Evolutionary conservation across 2,113 vertebrate species (phyloP).

Genomic region (Ramphastos sulfuratus): DNA sequence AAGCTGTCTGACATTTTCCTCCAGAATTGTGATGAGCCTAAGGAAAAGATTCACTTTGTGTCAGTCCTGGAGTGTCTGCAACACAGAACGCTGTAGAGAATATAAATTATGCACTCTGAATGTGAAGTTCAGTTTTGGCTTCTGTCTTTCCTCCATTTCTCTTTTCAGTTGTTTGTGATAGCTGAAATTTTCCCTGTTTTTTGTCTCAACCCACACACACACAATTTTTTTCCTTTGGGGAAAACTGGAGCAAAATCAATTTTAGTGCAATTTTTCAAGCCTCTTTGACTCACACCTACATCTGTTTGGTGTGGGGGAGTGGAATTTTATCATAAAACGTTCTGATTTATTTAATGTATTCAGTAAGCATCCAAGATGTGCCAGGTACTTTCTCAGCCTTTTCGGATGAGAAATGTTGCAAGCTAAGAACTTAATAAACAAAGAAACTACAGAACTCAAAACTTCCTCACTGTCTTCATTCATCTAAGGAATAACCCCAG

Average conservation of each 20-base stretch:
- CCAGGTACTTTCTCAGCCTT: constrained; percentile 65
- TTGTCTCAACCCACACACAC: constrained; percentile 19
- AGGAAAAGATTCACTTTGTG: neutral
- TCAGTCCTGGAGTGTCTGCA: neutral
- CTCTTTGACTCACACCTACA: constrained; percentile 48
- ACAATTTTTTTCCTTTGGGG: constrained; percentile 61
- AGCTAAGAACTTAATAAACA: constrained; percentile 56
- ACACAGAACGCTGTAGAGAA: neutral
- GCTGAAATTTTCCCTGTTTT: constrained; percentile 48
- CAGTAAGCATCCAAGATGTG: constrained; percentile 64
- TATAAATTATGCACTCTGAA: neutral
- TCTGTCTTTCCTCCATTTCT: constrained; percentile 24
- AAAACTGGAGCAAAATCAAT: constrained; percentile 67
- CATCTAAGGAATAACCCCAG: neutral
- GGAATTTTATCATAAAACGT: constrained; percentile 63
- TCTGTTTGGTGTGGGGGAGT: constrained; percentile 62
- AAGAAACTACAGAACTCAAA: constrained; percentile 32
- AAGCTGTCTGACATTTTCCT: neutral
- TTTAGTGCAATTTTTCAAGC: constrained; percentile 49
- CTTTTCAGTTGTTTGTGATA: constrained; percentile 22
- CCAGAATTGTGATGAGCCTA: neutral
- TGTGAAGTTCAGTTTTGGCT: constrained; percentile 44
- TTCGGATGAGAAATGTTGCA: constrained; percentile 66
- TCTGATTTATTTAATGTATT: constrained; percentile 71
- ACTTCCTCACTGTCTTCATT: neutral